Conservation (phyloP, 2,113 vertebrate genomes). For the Vulpes lagopus region DNA sequence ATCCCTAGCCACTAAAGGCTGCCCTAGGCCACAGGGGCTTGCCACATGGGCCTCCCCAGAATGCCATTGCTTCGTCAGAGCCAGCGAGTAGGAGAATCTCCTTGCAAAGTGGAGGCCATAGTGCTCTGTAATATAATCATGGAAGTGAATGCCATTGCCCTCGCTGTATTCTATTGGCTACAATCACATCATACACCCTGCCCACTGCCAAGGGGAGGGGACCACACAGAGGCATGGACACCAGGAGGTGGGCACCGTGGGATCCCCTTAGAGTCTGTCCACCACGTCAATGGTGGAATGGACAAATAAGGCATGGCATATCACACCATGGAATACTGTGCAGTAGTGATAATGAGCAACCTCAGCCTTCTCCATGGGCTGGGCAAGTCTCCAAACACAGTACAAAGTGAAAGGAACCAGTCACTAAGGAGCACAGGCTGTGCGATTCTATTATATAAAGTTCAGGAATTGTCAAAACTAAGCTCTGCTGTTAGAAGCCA, state of each 20-base stretch:
- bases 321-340: too few species aligned
- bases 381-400: not conserved
- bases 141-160: not conserved
- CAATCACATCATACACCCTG: not conserved
- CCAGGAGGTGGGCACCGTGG: not conserved
- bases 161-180: not conserved
- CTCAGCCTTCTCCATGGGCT: fast-evolving
- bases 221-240: not conserved
- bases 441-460: too few species aligned
- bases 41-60: not conserved
- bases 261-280: not conserved
- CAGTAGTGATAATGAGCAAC: not conserved
- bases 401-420: not conserved
- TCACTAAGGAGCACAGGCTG: fast-evolving
- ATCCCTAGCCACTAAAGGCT: not conserved
- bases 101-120: not conserved
- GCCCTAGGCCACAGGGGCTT: not conserved
- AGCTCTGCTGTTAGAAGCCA: not conserved
- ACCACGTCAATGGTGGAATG: not conserved
- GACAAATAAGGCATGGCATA: fast-evolving
- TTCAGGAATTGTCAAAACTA: not conserved
- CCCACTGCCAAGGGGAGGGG: not conserved
- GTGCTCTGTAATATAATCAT: not conserved
- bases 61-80: not conserved
- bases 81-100: not conserved